These are phyloP conservation scores for Callorhinus ursinus DNA, from an alignment of 2,113 vertebrate species.

Conservation along the genomic window DNA sequence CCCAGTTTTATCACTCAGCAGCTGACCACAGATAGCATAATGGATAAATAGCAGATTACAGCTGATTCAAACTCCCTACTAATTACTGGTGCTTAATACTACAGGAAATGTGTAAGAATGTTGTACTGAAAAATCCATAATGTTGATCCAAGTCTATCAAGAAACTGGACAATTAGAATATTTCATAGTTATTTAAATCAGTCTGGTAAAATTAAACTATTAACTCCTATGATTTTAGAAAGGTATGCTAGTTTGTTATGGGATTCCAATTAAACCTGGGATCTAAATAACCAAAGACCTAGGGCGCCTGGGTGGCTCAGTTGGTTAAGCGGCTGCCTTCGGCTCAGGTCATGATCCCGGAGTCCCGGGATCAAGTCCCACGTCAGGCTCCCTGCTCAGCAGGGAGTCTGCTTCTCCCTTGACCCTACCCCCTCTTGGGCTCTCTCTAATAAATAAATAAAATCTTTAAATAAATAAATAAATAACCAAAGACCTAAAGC, in stretches of 20 bases:
- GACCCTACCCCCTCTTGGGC: no score
- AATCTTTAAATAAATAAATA: not conserved
- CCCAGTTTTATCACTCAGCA: constrained; percentile 9
- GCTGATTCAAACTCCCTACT: not conserved
- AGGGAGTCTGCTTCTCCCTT: no score
- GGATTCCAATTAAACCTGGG: not conserved
- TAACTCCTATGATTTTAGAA: constrained; percentile 15
- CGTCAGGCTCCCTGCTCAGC: no score
- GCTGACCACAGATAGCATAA: not conserved
- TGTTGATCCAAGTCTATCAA: not conserved
- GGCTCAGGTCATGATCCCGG: no score
- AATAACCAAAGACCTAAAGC: constrained; percentile 10
- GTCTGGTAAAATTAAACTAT: not conserved
- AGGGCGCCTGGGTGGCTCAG: not conserved
- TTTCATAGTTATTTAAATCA: not conserved
- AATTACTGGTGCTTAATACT: not conserved
- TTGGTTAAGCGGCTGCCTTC: no score
- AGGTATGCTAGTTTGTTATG: not conserved
- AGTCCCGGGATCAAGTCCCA: no score
- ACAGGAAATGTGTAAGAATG: not conserved
- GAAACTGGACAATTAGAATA: not conserved
- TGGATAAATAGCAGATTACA: not conserved
- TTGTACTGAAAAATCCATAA: not conserved
- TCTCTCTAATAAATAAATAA: no score
- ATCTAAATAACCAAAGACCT: constrained; percentile 16